Evolutionary conservation across 2,113 vertebrate genomes (phyloP), one percentile per base, ranked within the genome.

Genomic region (Atractosteus spatula): DNA sequence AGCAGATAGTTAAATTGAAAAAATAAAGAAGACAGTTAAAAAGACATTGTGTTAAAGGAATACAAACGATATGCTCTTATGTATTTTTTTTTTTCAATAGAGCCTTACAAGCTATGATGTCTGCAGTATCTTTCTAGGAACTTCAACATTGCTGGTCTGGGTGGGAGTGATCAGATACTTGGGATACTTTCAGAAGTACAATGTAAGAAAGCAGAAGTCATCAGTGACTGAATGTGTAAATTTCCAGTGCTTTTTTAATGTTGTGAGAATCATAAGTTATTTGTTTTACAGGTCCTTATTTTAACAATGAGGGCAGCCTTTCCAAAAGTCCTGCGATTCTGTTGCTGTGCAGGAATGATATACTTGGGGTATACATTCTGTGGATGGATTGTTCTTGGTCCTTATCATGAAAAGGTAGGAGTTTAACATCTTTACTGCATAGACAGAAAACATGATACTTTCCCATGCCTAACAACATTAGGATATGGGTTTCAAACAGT

Each of bases 321-420:
- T 66, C 96, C 96, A 0, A 99, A 98, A 73, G 97, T 99, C 0
- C 89, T 99, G 4, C 89, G 97, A 68, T 99, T 99, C 83, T 97
- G 96, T 61, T 98, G 96, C 68, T 99, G 97, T 74, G 97, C 97
- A 3, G 96, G 97, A 2, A 98, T 99, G 96, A 98, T 98, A 77
- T 99, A 98, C 70, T 92, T 99, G 3, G 97, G 97, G 11, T 98
- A 98, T 80, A 99, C 94, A 0, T 99, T 98, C 88, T 99, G 97
- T 44, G 97, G 97, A 0, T 99, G 97, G 97, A 97, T 99, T 8
- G 97, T 98, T 17, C 81, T 99, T 51, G 97, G 97, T 8, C 97
- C 97, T 0, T 99, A 98, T 71, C 97, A 99, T 5, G 94, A 97
- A 72, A 99, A 99, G 95, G 97, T 98, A 86, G 0, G 68, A 17